These are phyloP conservation scores for Sebastes nivosus DNA, from an alignment of 2,797 vertebrate species.

Conservation along the genomic window DNA sequence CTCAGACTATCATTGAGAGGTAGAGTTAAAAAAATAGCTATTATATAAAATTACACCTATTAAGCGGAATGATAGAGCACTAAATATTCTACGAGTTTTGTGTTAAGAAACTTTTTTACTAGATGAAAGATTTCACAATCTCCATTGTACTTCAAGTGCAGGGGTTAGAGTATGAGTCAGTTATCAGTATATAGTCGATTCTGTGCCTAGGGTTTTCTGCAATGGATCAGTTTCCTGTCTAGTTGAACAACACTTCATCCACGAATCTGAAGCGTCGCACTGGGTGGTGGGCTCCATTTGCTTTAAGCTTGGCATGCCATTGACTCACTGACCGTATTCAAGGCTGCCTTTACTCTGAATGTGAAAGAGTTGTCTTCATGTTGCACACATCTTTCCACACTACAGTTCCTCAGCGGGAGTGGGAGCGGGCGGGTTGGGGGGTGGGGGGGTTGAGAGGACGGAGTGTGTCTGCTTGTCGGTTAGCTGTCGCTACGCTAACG, in stretches of 20 bases:
- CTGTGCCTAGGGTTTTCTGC: conserved; percentile 94
- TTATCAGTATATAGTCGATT: conserved; percentile 89
- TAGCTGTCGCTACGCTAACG: conserved; percentile 41
- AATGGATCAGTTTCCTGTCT: conserved; percentile 89
- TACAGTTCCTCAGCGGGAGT: conserved; percentile 55
- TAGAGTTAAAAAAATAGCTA: conserved; percentile 87
- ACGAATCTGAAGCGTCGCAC: conserved; percentile 88
- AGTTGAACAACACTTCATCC: conserved; percentile 88
- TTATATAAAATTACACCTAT: conserved; percentile 88
- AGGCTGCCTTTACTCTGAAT: conserved; percentile 98
- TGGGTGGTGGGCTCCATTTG: conserved; percentile 89
- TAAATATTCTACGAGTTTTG: conserved; percentile 92
- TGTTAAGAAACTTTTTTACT: conserved; percentile 85
- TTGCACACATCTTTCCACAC: conserved; percentile 85
- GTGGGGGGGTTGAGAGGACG: neutral
- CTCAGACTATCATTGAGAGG: conserved; percentile 92
- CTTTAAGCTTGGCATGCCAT: conserved; percentile 99
- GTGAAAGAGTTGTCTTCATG: conserved; percentile 98
- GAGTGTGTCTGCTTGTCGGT: conserved; percentile 47
- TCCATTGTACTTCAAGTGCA: conserved; percentile 81
- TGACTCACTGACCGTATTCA: conserved; percentile 94
- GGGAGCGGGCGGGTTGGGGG: neutral
- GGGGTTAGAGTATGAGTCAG: conserved; percentile 88
- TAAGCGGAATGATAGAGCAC: conserved; percentile 95
- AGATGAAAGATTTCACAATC: conserved; percentile 87